phyloP scores from a whole-genome alignment of 2,113 vertebrate species.

The Grammomys dolichurus region DNA sequence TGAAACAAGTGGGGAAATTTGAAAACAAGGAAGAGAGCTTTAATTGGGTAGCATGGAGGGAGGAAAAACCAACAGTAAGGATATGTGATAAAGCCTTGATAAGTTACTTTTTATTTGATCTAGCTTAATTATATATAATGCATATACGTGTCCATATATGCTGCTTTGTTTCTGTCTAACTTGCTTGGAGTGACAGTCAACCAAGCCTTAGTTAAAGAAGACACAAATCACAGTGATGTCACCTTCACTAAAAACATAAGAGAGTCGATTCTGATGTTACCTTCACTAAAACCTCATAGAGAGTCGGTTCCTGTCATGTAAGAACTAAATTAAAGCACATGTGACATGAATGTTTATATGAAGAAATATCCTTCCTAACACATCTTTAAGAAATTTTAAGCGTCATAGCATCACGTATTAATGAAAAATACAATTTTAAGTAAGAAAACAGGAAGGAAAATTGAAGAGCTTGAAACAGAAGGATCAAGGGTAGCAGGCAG shows the following conservation, averaged over 20 bases:
- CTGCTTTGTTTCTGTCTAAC: not conserved
- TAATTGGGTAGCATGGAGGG: not conserved
- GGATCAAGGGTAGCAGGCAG: conserved; percentile 44
- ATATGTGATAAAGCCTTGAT: not conserved
- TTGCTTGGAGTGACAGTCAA: not conserved
- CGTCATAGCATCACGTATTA: not conserved
- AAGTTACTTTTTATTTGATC: not conserved
- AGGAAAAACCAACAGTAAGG: not conserved
- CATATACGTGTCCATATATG: too few species aligned
- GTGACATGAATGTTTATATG: not conserved
- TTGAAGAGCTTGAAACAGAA: not conserved
- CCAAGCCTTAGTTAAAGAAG: not conserved
- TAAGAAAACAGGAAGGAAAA: not conserved
- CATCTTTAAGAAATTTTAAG: not conserved
- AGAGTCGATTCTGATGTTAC: conserved; percentile 51
- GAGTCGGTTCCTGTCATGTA: not conserved
- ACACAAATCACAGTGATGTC: conserved; percentile 72
- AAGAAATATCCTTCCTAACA: not conserved
- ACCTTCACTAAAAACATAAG: conserved; percentile 25
- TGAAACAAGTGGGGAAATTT: not conserved
- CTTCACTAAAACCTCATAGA: conserved; percentile 10
- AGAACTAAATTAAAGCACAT: not conserved
- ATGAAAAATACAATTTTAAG: not conserved
- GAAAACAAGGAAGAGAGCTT: not conserved
- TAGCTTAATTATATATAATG: not conserved